Conservation (phyloP, 1,140 invertebrate genomes). For the Pteromalus puparum region DNA sequence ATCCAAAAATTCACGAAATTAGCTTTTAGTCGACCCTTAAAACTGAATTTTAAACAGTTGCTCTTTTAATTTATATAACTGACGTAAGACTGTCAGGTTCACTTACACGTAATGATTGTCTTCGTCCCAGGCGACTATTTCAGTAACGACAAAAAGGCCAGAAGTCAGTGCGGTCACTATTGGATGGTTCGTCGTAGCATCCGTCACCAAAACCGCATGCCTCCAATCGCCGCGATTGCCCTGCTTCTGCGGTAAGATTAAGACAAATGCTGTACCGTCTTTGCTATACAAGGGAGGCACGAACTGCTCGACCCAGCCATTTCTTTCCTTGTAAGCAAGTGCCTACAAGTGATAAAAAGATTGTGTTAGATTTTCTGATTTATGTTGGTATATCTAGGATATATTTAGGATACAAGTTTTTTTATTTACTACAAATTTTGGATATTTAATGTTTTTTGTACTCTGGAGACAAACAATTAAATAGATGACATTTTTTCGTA, state of each 20-base stretch:
- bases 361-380: not conserved
- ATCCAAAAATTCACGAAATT: not conserved
- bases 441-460: too few relatives aligned
- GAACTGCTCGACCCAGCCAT: conserved; percentile 84
- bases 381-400: too few relatives aligned
- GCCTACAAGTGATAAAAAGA: conserved; percentile 59
- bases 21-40: too few relatives aligned
- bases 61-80: not conserved
- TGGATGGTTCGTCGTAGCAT: conserved; percentile 61
- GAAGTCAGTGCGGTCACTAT: conserved; percentile 79
- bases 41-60: too few relatives aligned
- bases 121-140: conserved; percentile 87
- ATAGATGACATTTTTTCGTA: too few relatives aligned
- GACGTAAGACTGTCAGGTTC: not conserved
- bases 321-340: conserved; percentile 68
- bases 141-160: conserved; percentile 85
- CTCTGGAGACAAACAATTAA: too few relatives aligned
- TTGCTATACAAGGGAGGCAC: conserved; percentile 78
- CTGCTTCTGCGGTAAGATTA: conserved; percentile 81
- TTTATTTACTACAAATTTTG: too few relatives aligned
- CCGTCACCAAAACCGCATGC: conserved; percentile 80
- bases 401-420: not conserved
- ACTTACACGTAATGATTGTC: conserved; percentile 81
- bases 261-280: conserved; percentile 75
- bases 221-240: conserved; percentile 78